These are phyloP conservation scores for Porites evermanni DNA, from an alignment of 92 coral and sea anemone species.

Conservation along the genomic window DNA sequence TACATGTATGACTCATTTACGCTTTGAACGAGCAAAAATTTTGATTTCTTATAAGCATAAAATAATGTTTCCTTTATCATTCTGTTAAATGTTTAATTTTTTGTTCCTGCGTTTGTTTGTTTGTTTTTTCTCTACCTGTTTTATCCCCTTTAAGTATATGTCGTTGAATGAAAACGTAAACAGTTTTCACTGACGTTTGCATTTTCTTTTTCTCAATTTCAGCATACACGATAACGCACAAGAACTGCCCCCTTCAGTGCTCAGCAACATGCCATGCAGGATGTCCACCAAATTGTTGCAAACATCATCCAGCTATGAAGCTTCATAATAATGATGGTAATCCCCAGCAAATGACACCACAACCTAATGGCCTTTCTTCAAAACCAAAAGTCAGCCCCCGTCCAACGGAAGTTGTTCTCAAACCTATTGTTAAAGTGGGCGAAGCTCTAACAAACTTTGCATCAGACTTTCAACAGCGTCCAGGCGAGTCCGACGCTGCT, in stretches of 20 bases:
- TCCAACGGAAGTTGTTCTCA: constrained; percentile 31
- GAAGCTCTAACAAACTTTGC: constrained; percentile 28
- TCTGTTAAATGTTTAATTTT: too few relatives aligned
- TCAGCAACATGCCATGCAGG: constrained; percentile 42
- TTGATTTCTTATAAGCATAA: too few relatives aligned
- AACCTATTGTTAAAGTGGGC: constrained; percentile 26
- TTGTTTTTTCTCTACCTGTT: not conserved
- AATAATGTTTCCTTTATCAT: too few relatives aligned
- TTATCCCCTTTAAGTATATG: not conserved
- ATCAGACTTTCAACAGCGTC: constrained; percentile 32
- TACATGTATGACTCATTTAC: too few relatives aligned
- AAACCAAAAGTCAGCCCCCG: constrained; percentile 12
- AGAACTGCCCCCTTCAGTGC: constrained; percentile 67
- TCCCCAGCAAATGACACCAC: constrained; percentile 18
- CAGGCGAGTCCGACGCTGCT: constrained; percentile 12
- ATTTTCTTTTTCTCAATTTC: not conserved
- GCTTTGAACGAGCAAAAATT: too few relatives aligned
- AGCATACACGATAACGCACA: constrained; percentile 84
- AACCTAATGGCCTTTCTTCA: not conserved
- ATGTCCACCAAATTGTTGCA: constrained; percentile 69
- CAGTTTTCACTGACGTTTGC: not conserved
- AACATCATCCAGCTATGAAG: constrained; percentile 46
- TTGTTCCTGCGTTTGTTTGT: too few relatives aligned
- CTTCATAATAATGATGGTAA: constrained; percentile 29
- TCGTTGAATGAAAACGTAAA: not conserved